These are phyloP conservation scores for Magallana gigas DNA, from an alignment of 1,140 invertebrate species.

Conservation along the genomic window DNA sequence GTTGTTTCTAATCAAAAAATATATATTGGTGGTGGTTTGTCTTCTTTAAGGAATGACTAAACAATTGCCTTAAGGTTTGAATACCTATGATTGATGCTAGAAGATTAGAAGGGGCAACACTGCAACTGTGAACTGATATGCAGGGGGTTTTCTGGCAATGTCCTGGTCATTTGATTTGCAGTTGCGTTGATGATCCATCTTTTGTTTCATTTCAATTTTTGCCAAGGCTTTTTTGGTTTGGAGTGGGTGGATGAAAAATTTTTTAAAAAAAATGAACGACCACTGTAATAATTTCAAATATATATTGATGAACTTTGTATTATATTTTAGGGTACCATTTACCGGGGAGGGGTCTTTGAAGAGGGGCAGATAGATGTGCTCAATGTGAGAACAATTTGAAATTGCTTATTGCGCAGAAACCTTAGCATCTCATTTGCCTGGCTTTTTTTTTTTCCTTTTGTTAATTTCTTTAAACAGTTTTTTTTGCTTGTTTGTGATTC, in stretches of 20 bases:
- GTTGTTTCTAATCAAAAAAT: no score
- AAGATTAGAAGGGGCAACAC: not conserved
- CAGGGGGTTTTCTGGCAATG: not conserved
- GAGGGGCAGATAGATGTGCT: conserved; percentile 31
- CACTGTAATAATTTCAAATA: not conserved
- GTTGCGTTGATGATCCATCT: not conserved
- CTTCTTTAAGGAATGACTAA: no score
- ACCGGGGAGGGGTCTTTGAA: conserved; percentile 42
- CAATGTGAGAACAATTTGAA: conserved; percentile 32
- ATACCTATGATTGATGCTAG: no score
- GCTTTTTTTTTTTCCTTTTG: not conserved
- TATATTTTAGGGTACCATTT: conserved; percentile 33
- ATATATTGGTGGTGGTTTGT: no score
- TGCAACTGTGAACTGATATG: conserved; percentile 10
- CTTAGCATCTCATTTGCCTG: conserved; percentile 11
- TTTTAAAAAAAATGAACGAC: not conserved
- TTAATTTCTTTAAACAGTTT: not conserved
- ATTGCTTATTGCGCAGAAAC: conserved; percentile 11
- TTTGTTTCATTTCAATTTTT: not conserved
- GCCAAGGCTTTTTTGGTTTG: not conserved
- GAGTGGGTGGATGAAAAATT: not conserved
- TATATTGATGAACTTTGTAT: conserved; percentile 23
- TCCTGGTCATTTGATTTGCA: not conserved
- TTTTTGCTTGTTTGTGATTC: conserved; percentile 38
- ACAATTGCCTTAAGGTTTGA: no score